Evolutionary conservation across 2,113 vertebrate genomes (phyloP).

Genomic region (Leptodactylus fuscus): DNA sequence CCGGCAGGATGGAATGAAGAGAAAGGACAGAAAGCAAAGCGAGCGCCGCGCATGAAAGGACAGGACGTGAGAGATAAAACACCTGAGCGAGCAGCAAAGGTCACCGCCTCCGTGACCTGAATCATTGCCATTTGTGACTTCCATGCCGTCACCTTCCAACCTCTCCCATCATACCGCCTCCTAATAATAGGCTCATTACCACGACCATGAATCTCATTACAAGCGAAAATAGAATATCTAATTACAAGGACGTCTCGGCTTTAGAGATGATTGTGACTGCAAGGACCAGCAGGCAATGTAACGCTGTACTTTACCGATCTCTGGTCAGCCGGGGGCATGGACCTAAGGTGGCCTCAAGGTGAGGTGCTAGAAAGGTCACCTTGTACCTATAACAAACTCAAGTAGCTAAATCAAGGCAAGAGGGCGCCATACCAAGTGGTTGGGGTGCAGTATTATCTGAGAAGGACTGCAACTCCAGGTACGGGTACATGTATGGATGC

Average conservation of each 20-base stretch:
- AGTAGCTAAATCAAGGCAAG: no score
- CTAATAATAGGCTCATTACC: slow-evolving; percentile 50
- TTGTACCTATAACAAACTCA: no score
- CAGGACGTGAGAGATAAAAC: not conserved
- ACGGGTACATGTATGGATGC: no score
- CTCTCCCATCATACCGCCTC: not conserved
- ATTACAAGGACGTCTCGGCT: slow-evolving; percentile 15
- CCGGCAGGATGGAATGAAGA: not conserved
- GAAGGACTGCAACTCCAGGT: no score
- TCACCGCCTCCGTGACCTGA: not conserved
- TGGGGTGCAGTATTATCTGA: no score
- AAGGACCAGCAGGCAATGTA: not conserved
- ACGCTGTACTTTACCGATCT: not conserved
- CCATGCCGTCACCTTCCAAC: not conserved
- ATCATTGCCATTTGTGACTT: not conserved
- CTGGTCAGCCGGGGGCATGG: no score
- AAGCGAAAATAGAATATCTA: slow-evolving; percentile 40
- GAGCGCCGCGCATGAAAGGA: not conserved
- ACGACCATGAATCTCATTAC: slow-evolving; percentile 21
- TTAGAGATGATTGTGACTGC: slow-evolving; percentile 10
- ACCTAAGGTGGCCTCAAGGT: not conserved
- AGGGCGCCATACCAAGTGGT: no score
- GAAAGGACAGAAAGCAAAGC: not conserved
- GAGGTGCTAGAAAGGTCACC: not conserved
- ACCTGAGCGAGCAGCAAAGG: slow-evolving; percentile 2